Evolutionary conservation across 53 echinoderm and acorn worm species (phyloP).

Genomic region (Glandiceps talaboti): DNA sequence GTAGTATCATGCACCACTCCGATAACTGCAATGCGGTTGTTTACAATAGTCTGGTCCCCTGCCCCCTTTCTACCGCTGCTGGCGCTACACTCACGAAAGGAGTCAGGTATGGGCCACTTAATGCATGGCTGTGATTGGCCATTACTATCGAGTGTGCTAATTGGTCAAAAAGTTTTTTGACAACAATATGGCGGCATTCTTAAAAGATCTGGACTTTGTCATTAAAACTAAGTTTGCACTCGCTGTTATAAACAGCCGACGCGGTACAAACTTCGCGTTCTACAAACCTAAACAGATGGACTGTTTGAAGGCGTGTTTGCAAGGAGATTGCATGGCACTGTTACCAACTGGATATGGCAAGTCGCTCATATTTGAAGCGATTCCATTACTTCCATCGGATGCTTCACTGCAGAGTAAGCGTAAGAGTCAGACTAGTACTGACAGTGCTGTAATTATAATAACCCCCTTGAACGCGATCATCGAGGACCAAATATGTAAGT

Average conservation of each 20-base stretch:
- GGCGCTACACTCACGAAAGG: no score
- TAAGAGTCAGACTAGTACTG: not conserved
- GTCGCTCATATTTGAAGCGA: not conserved
- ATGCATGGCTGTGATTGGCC: no score
- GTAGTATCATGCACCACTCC: no score
- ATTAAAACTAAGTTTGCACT: not conserved
- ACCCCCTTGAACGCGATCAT: not conserved
- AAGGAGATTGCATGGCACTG: not conserved
- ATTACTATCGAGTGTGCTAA: no score
- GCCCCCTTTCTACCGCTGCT: no score
- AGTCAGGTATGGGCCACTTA: no score
- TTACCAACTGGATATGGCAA: not conserved
- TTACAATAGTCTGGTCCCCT: no score
- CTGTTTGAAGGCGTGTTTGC: not conserved
- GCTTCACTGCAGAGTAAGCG: no score
- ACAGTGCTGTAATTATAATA: not conserved
- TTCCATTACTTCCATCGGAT: not conserved
- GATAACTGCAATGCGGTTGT: no score
- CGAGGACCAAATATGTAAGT: not conserved
- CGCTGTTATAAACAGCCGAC: not conserved
- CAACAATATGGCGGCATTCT: no score
- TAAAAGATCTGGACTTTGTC: not conserved
- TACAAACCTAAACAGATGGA: not conserved
- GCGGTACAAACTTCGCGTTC: not conserved
- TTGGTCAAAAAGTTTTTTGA: no score